These are phyloP conservation scores for Gymnobelideus leadbeateri DNA, from an alignment of 2,113 vertebrate species.

Conservation along the genomic window DNA sequence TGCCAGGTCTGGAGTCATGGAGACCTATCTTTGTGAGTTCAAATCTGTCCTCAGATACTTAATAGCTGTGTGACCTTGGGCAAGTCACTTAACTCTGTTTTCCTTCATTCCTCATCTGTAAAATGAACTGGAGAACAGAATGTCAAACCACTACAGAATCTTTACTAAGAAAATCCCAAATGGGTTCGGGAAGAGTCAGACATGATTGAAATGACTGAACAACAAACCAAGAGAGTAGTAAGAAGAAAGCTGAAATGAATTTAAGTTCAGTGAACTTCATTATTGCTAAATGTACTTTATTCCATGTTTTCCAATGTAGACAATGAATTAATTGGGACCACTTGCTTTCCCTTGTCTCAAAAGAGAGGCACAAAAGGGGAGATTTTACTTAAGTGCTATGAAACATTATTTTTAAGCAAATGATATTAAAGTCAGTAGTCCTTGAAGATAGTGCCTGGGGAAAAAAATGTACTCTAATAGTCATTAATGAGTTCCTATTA, in stretches of 20 bases:
- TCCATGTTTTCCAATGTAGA: background rate
- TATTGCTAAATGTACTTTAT: background rate
- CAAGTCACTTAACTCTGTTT: background rate
- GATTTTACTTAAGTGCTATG: background rate
- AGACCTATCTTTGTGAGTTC: background rate
- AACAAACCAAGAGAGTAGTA: background rate
- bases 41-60: background rate
- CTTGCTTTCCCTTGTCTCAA: background rate
- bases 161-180: background rate
- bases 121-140: background rate
- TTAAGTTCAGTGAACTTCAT: background rate
- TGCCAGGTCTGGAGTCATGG: background rate
- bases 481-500: constrained; percentile 1
- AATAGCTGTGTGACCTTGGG: background rate
- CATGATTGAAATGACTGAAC: background rate
- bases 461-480: background rate
- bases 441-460: background rate
- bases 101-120: background rate
- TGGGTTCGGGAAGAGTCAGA: background rate
- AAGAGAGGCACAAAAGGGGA: background rate
- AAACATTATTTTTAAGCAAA: background rate
- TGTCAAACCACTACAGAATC: background rate
- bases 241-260: background rate
- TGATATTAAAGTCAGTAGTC: background rate
- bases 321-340: background rate